Evolutionary conservation across 2,797 vertebrate genomes (phyloP).

Genomic region (Catamblyrhynchus diadema): DNA sequence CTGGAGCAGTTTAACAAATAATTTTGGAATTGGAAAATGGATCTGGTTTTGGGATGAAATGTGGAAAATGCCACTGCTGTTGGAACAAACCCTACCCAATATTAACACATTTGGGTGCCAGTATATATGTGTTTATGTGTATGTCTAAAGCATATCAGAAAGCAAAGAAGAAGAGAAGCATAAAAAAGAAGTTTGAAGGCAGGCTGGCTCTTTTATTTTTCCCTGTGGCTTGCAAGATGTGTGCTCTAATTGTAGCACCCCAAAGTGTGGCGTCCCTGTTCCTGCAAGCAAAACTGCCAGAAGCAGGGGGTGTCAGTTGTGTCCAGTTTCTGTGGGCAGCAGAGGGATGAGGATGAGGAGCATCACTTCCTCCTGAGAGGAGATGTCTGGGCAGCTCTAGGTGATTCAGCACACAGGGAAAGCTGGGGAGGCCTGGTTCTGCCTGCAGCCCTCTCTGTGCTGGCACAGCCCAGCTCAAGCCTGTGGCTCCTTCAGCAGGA

Average conservation of each 20-base stretch:
- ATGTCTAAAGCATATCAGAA: background rate
- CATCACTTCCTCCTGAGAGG: background rate
- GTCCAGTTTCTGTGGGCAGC: background rate
- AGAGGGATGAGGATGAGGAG: background rate
- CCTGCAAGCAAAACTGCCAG: background rate
- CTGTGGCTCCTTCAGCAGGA: background rate
- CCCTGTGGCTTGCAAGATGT: background rate
- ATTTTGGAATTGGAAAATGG: background rate
- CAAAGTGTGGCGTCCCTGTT: background rate
- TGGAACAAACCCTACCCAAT: background rate
- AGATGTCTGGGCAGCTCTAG: background rate
- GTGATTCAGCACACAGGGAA: accelerated
- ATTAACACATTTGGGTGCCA: background rate
- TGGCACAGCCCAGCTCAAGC: background rate
- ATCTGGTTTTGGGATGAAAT: background rate
- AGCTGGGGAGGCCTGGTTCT: background rate
- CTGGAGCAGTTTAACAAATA: background rate
- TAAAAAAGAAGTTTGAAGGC: background rate
- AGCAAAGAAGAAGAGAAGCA: background rate
- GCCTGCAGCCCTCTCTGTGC: background rate
- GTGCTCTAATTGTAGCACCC: background rate
- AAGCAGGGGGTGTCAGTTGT: background rate
- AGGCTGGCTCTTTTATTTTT: background rate
- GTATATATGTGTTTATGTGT: background rate
- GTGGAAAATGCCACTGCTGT: background rate